These are phyloP conservation scores for Lineus longissimus DNA, from an alignment of 1,140 invertebrate genomes.

Conservation along the genomic window DNA sequence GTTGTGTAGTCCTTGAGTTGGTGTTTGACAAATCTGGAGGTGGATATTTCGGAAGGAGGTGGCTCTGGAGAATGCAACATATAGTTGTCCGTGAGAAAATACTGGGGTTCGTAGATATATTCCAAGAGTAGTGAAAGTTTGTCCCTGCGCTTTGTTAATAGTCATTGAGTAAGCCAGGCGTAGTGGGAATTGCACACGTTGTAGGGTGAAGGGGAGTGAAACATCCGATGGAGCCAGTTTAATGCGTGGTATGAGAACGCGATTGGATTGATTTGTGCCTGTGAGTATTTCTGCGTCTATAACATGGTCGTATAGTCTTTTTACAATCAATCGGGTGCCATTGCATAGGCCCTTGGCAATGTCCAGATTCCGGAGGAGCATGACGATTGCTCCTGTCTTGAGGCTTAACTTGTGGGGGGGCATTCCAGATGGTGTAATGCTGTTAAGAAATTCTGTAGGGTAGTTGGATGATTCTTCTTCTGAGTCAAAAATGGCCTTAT, in stretches of 20 bases:
- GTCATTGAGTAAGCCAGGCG: conserved; percentile 31
- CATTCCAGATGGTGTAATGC: conserved; percentile 20
- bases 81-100: conserved; percentile 33
- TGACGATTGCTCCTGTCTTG: conserved; percentile 26
- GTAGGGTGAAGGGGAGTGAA: neutral
- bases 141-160: conserved; percentile 37
- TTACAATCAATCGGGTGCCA: conserved; percentile 25
- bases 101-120: conserved; percentile 22
- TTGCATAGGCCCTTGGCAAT: conserved; percentile 22
- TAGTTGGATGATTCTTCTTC: too few relatives aligned
- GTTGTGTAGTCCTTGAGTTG: too few relatives aligned
- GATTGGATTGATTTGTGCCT: neutral
- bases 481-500: too few relatives aligned
- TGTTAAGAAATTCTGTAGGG: neutral
- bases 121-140: conserved; percentile 30
- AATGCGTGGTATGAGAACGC: neutral
- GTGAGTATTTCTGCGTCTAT: too few relatives aligned
- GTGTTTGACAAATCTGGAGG: too few relatives aligned
- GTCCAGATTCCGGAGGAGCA: conserved; percentile 25
- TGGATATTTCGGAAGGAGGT: too few relatives aligned
- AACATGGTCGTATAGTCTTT: too few relatives aligned
- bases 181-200: neutral
- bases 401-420: conserved; percentile 24
- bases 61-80: conserved; percentile 30
- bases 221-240: neutral